Evolutionary conservation across 1,140 invertebrate genomes (phyloP), one percentile per base, ranked within the genome.

Genomic region (Drosophila ananassae): DNA sequence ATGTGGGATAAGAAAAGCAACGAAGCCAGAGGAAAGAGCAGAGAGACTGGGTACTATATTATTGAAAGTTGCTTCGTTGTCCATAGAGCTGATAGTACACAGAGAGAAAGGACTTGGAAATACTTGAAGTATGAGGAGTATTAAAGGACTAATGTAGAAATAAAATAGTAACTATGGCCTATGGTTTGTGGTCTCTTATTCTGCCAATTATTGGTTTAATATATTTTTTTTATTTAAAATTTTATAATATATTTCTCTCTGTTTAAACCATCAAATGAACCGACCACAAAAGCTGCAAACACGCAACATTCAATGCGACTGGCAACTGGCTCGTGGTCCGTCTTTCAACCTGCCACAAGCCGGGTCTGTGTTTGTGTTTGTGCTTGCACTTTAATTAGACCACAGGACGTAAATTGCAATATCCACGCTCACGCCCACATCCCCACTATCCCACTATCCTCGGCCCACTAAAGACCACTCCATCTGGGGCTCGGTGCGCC

Each of bases 371-470:
- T 77, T 68, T 89, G 79, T 67, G 59, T 77, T 69, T 89, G 79
- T 89, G 71, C 55, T 87, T 89, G 79, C 83, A 87, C 83, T 87
- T 87, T 87, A 87, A 87, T 87, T 87, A 87, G 82, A 87, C 82
- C 82, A 69, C 83, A 87, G 82, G 81, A 89, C 83, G 83, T 89
- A 87, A 89, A 87, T 89, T 89, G 83, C 84, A 89, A 83, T 89
- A 87, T 87, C 59, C 68, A 68, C 68, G 61, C 55, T 41, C 47
- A 75, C 60, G 32, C 32, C 53, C 55, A 34, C 12, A 2, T 13
- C 12, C 48, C 39, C 32, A 32, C 32, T 10, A 51, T 39, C 51
- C 53, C 50, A 44, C 39, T 28, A 10, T 22, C 17, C 32, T 58
- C 25, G 34, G 44, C 50, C 25, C 44, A 24, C 8, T 12, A 37